These are phyloP conservation scores for Perognathus longimembris DNA, from an alignment of 2,113 vertebrate species.

Conservation along the genomic window DNA sequence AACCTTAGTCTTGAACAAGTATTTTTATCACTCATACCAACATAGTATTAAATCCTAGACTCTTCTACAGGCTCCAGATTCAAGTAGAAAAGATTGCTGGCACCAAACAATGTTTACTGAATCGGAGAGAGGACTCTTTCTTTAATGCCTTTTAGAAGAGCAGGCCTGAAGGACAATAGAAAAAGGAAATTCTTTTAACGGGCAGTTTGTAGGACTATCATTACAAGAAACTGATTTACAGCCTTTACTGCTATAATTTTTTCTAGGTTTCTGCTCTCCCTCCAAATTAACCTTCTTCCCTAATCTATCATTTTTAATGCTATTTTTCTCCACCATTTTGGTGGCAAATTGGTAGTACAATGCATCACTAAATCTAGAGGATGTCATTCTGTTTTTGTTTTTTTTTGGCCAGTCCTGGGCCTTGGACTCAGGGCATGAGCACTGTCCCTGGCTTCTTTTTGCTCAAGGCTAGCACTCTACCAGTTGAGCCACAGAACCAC, in stretches of 20 bases:
- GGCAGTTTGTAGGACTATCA: not conserved
- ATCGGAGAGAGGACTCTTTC: not conserved
- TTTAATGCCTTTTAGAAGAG: not conserved
- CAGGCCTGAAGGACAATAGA: not conserved
- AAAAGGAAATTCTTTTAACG: conserved; percentile 42
- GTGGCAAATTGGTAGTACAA: not conserved
- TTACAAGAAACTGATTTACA: not conserved
- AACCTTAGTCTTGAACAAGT: not conserved
- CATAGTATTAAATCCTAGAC: not conserved
- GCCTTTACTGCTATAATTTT: not conserved
- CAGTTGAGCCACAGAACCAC: no score
- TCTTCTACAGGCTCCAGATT: conserved; percentile 21
- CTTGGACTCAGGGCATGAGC: no score
- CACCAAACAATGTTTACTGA: conserved; percentile 29
- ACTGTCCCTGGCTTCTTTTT: no score
- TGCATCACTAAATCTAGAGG: not conserved
- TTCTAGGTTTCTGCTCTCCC: conserved; percentile 6
- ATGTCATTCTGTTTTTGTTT: not conserved
- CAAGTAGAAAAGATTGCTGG: conserved; percentile 42
- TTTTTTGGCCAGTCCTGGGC: no score
- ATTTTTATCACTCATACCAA: not conserved
- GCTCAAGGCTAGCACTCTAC: no score
- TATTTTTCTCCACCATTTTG: not conserved
- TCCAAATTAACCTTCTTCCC: not conserved
- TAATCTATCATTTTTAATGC: not conserved